These are phyloP conservation scores for Apis mellifera DNA, from an alignment of 1,140 invertebrate genomes.

Conservation along the genomic window DNA sequence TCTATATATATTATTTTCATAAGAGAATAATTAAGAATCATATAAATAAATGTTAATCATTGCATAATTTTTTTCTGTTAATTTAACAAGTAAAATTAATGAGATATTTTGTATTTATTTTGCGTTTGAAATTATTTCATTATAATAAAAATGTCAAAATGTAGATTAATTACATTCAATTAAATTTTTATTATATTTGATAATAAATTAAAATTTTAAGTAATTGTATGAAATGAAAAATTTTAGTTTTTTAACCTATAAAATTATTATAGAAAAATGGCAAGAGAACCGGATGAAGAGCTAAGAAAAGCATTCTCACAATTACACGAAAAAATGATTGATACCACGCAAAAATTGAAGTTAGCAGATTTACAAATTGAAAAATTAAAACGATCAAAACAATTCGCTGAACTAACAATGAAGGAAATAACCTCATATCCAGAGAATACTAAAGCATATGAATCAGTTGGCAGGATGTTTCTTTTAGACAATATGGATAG, in stretches of 20 bases:
- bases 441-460: constrained; percentile 86
- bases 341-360: constrained; percentile 90
- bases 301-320: constrained; percentile 90
- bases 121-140: not conserved
- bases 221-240: too few species aligned
- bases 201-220: not conserved
- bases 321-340: constrained; percentile 91
- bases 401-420: constrained; percentile 88
- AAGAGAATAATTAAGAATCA: too few species aligned
- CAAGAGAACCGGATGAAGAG: constrained; percentile 80
- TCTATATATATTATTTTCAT: too few species aligned
- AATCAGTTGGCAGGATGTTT: constrained; percentile 93
- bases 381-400: constrained; percentile 85
- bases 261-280: constrained; percentile 63
- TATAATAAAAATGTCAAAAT: not conserved
- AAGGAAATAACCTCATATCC: constrained; percentile 83
- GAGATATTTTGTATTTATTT: not conserved
- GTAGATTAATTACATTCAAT: not conserved
- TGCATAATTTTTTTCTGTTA: not conserved
- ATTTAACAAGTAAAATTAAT: not conserved
- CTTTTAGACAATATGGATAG: constrained; percentile 86
- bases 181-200: not conserved
- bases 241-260: constrained; percentile 9
- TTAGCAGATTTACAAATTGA: constrained; percentile 91
- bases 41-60: too few species aligned